phyloP scores from a whole-genome alignment of 2,113 vertebrate genomes.

The Crotophaga sulcirostris region DNA sequence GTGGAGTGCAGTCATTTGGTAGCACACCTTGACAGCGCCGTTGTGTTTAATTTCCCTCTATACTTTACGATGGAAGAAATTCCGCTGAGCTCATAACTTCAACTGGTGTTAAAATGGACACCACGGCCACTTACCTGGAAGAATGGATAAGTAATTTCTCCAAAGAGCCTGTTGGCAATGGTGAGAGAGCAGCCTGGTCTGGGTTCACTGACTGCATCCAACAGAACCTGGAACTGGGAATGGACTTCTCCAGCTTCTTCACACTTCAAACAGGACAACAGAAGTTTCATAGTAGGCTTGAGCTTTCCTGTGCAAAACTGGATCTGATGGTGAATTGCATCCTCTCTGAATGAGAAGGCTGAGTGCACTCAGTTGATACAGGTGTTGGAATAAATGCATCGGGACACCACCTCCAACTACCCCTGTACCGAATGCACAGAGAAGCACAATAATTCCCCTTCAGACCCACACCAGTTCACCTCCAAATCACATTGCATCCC shows the following conservation, averaged over 20 bases:
- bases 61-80: background rate
- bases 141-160: slow-evolving; percentile 27
- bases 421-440: background rate
- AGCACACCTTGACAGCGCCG: background rate
- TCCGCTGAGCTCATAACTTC: background rate
- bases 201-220: slow-evolving; percentile 49
- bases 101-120: background rate
- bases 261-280: slow-evolving; percentile 51
- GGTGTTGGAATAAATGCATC: background rate
- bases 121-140: background rate
- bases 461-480: background rate
- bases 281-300: background rate
- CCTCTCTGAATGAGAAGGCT: background rate
- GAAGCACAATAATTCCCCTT: background rate
- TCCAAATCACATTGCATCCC: fast-evolving
- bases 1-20: background rate
- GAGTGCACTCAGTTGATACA: background rate
- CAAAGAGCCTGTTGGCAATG: slow-evolving; percentile 72
- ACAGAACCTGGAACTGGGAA: slow-evolving; percentile 53
- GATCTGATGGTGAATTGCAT: background rate
- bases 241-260: slow-evolving; percentile 57
- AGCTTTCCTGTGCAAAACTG: background rate
- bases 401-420: background rate
- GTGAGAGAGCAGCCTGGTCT: slow-evolving; percentile 54
- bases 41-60: background rate